phyloP scores from a whole-genome alignment of 1,140 invertebrate species.

The Diabrotica undecimpunctata region DNA sequence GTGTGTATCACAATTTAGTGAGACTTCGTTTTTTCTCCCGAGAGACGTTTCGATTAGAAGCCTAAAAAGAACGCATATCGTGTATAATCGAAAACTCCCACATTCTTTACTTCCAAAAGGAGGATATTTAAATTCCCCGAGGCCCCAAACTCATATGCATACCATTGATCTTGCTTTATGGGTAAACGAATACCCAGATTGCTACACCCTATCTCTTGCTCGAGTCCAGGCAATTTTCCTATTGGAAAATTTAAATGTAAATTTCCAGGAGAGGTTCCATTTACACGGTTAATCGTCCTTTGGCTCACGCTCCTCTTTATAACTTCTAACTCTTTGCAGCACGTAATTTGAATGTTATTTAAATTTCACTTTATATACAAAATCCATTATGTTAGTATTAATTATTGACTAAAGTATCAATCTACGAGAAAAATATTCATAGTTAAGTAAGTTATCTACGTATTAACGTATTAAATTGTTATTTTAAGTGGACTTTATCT shows the following conservation, averaged over 20 bases:
- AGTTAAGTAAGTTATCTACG: no score
- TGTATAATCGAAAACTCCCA: slow-evolving; percentile 7
- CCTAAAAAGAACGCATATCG: slow-evolving; percentile 4
- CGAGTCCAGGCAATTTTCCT: slow-evolving; percentile 12
- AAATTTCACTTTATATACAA: no score
- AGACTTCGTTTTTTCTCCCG: background rate
- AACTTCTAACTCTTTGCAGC: background rate
- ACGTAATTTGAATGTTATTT: background rate
- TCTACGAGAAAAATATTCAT: no score
- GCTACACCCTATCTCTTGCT: slow-evolving; percentile 8
- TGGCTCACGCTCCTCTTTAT: background rate
- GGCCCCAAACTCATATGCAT: slow-evolving; percentile 36
- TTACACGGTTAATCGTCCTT: slow-evolving; percentile 15
- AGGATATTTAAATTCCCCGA: slow-evolving; percentile 26
- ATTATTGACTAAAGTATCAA: no score
- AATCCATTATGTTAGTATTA: no score
- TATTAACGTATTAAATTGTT: no score
- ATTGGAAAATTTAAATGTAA: slow-evolving; percentile 20
- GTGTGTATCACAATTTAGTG: background rate
- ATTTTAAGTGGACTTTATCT: no score
- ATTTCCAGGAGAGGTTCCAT: slow-evolving; percentile 6
- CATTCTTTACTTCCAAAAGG: slow-evolving; percentile 9
- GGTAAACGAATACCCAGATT: slow-evolving; percentile 16
- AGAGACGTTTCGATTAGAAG: slow-evolving; percentile 4
- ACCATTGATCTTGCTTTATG: slow-evolving; percentile 33